Evolutionary conservation across 2,888 invertebrate genomes (phyloP), one percentile per base, ranked within the genome.

Genomic region (Troides helena): DNA sequence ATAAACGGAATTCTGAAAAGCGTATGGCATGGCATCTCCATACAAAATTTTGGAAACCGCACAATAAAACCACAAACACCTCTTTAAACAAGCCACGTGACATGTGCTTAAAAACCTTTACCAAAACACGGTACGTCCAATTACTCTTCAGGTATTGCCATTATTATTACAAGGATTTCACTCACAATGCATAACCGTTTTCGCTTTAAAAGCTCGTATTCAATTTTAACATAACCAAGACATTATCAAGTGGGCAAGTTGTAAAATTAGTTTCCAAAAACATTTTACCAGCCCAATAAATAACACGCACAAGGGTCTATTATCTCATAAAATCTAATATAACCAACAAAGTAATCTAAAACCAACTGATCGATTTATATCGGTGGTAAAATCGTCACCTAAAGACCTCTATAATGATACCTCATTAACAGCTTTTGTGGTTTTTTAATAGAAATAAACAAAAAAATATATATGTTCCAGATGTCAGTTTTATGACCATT

Each of bases 41-140:
- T 79, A 80, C 80, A 76, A 83, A 83, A 77, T 86, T 90, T 89
- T 77, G 84, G 84, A 80, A 85, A 91, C 89, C 90, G 80, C 89
- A 87, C 72, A 76, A 86, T 83, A 83, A 85, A 90, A 89, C 90
- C 89, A 82, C 90, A 87, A 78, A 74, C 71, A 77, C 78, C 76
- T 78, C 80, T 86, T 84, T 81, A 85, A 81, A 82, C 80, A 80
- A 85, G 88, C 85, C 89, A 83, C 87, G 83, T 85, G 87, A 84
- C 86, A 75, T 77, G 78, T 76, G 76, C 76, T 77, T 76, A 84
- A 81, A 84, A 82, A 84, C 80, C 85, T 85, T 86, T 83, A 85
- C 84, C 81, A 77, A 77, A 80, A 76, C 72, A 71, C 73, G 74
- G 75, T 76, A 74, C 73, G 75, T 77, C 72, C 78, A 85, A 84